Percentiles rank a stretch among this genome's conserved stretches.
Evolutionary conservation across 2,888 invertebrate genomes (phyloP).

Genomic region (Octodonta nipae): DNA sequence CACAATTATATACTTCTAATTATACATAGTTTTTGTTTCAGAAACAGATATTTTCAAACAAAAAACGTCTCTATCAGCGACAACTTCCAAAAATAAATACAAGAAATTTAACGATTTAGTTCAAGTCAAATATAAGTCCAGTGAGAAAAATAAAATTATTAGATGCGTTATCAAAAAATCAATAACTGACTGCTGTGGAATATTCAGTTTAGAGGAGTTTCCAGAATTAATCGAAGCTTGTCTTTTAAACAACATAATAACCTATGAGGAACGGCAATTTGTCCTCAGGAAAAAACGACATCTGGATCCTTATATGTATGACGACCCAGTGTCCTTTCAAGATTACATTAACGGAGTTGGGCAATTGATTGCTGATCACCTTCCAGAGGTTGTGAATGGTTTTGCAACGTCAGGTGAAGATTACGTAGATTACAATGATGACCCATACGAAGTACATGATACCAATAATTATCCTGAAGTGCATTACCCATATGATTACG

Average conservation of each 20-base stretch:
- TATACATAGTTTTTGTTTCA: too few relatives aligned
- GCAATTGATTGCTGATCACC: too few relatives aligned
- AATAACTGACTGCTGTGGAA: conserved; percentile 7
- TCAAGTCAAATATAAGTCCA: too few relatives aligned
- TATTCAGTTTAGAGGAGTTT: conserved; percentile 5
- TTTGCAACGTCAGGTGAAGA: too few relatives aligned
- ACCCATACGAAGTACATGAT: too few relatives aligned
- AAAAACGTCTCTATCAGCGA: neutral
- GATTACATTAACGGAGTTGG: too few relatives aligned
- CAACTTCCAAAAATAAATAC: neutral
- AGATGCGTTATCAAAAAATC: conserved; percentile 6
- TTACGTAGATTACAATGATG: too few relatives aligned
- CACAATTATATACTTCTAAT: too few relatives aligned
- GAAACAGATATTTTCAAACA: conserved; percentile 9
- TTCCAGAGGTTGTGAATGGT: too few relatives aligned
- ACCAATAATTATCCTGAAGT: too few relatives aligned
- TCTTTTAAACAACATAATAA: neutral
- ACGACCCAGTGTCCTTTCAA: conserved; percentile 1
- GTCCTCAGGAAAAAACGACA: neutral
- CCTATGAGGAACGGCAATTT: neutral
- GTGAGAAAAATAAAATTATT: conserved; percentile 1
- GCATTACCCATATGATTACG: too few relatives aligned
- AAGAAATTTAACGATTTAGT: too few relatives aligned
- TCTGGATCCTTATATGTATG: neutral
- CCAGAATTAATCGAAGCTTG: conserved; percentile 6